These are phyloP conservation scores for Cochlearius cochlearius DNA, from an alignment of 2,113 vertebrate species.

Conservation along the genomic window DNA sequence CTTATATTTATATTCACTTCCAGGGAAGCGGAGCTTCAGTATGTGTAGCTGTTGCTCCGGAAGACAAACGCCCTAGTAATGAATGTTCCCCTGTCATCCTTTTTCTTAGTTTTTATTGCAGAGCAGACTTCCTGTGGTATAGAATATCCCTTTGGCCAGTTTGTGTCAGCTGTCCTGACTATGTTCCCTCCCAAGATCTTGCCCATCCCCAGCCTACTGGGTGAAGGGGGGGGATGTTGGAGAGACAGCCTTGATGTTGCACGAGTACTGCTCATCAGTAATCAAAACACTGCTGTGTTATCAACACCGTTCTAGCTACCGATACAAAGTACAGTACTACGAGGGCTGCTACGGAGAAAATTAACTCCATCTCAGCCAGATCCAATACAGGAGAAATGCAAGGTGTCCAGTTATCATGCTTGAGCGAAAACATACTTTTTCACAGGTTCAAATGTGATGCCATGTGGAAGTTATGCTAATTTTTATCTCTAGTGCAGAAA, in stretches of 20 bases:
- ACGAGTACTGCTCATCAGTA: neutral
- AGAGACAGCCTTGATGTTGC: no score
- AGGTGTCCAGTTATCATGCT: neutral
- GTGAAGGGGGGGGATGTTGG: neutral
- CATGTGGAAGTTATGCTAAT: neutral
- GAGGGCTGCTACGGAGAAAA: neutral
- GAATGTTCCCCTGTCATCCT: no score
- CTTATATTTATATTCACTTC: neutral
- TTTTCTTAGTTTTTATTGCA: neutral
- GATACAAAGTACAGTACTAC: no score
- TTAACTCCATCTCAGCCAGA: neutral
- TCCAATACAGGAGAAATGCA: neutral
- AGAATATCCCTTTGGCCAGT: neutral
- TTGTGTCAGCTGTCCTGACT: neutral
- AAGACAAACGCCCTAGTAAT: rapidly evolving
- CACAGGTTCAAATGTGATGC: neutral
- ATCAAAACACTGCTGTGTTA: neutral
- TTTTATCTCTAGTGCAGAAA: neutral
- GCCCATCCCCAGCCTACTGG: neutral
- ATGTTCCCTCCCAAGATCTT: neutral
- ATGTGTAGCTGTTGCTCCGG: rapidly evolving
- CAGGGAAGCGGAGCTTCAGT: neutral
- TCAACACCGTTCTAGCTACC: neutral
- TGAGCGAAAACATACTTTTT: neutral
- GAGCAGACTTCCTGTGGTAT: neutral